phyloP scores from a whole-genome alignment of 30 jellyfish, hydroid and myxozoan species.

The Hydractinia symbiolongicarpus region DNA sequence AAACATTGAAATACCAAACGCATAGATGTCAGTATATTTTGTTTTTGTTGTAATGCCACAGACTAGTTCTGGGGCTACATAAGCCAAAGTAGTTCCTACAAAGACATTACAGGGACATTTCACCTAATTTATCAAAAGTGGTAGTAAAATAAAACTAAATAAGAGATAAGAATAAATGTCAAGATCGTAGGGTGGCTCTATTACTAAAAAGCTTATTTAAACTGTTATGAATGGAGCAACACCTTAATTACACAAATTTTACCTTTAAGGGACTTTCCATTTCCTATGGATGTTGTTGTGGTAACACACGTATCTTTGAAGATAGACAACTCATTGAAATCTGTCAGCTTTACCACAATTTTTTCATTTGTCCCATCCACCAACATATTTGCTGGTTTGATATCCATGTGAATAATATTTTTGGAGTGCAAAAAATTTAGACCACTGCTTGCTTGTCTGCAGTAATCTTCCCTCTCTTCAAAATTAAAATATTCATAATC shows the following conservation, averaged over 20 bases:
- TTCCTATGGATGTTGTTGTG: neutral
- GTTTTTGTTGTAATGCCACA: neutral
- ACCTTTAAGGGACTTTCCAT: too few relatives aligned
- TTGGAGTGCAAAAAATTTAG: neutral
- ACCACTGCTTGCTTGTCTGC: conserved; percentile 1
- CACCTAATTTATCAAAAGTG: too few relatives aligned
- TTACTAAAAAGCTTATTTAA: too few relatives aligned
- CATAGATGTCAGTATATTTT: neutral
- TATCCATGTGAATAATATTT: neutral
- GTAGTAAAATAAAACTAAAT: too few relatives aligned
- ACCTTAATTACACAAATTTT: too few relatives aligned
- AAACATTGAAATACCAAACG: neutral
- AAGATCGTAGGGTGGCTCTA: too few relatives aligned
- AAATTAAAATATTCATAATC: neutral
- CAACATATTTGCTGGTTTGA: neutral
- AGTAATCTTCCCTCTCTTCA: neutral
- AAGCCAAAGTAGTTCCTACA: neutral
- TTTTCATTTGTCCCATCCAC: neutral
- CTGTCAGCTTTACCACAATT: neutral
- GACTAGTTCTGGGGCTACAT: conserved; percentile 2
- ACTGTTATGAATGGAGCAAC: neutral
- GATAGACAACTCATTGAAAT: neutral
- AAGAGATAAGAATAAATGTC: too few relatives aligned
- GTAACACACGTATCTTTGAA: conserved; percentile 8
- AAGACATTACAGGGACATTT: too few relatives aligned